Base-by-base conservation (phyloP, 92 coral and sea anemone species). In the Porites rus region DNA sequence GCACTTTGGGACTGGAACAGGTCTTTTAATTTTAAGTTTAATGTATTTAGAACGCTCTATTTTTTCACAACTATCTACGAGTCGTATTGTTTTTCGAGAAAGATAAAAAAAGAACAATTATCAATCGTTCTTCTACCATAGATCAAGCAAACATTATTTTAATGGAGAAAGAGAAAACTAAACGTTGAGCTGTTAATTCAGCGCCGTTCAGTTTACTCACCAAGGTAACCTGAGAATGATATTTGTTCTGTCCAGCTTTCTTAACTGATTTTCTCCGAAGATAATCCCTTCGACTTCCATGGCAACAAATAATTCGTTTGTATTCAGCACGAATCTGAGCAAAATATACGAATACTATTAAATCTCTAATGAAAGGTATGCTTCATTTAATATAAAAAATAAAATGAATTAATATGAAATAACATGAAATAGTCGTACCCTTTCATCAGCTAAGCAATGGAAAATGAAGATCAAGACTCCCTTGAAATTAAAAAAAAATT, bases 361-460 rank as follows among this genome's bases (percentile, higher is more conserved):
- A 38, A 38, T 38, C 46, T 38, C 46, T 38, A 38, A 38, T 38
- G 46, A 4, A 38, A 38, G 46, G 46, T 38, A 38, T 4, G 46
- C 46, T 38, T 38, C 46, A 38, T 38, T 38, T 38, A 38, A 38
- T 28, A 28, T 28, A 28, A 28, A 28, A 54, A 54, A 7, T 9
- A 54, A 54, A 54, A 54, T 54, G 0, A 54, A 7, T 10, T 54
- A 54, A 54, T 10, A 56, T 56, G 61, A 56, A 56, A 56, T 56
- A 56, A 56, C 61, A 10, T 56, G 61, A 56, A 56, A 56, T 56
- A 19, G 1, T 85, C 98, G 73, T 84, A 94, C 98, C 91, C 98
- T 85, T 50, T 94, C 98, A 62, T 94, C 98, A 22, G 86, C 91
- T 74, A 94, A 75, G 62, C 98, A 94, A 70, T 94, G 98, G 69